phyloP scores from a whole-genome alignment of 2,888 invertebrate species.

The Byasa hedistus region DNA sequence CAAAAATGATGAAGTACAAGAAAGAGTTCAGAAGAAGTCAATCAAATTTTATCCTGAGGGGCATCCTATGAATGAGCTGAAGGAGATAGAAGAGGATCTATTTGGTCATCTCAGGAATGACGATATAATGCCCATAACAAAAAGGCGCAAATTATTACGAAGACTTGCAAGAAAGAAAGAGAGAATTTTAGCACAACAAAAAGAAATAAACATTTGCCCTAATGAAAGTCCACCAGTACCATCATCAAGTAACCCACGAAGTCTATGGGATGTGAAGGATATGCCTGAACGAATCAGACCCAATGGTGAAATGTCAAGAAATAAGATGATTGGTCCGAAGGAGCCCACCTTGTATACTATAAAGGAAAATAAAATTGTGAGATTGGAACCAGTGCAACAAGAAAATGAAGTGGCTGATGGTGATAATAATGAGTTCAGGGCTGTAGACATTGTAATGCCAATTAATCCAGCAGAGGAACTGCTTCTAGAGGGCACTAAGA shows the following conservation, averaged over 20 bases:
- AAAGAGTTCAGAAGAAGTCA: conserved; percentile 42
- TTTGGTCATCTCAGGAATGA: conserved; percentile 69
- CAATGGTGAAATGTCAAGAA: conserved; percentile 31
- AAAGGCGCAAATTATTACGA: conserved; percentile 69
- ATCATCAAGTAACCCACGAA: conserved; percentile 44
- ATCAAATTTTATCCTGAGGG: conserved; percentile 59
- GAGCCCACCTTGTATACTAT: conserved; percentile 73
- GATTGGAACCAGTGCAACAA: conserved; percentile 52
- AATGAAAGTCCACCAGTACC: conserved; percentile 34
- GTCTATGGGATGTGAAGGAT: conserved; percentile 72
- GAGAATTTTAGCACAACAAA: conserved; percentile 48
- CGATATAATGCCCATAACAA: conserved; percentile 59
- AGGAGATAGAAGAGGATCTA: conserved; percentile 69
- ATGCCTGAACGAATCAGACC: conserved; percentile 40
- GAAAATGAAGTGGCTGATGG: conserved; percentile 30
- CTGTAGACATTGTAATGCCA: conserved; percentile 63
- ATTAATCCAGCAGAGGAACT: conserved; percentile 60
- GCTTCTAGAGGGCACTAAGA: conserved; percentile 69
- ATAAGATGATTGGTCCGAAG: conserved; percentile 52
- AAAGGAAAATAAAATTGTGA: conserved; percentile 72
- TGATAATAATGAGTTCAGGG: conserved; percentile 47
- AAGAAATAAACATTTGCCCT: conserved; percentile 42
- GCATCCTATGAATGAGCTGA: conserved; percentile 78
- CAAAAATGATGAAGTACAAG: conserved; percentile 41
- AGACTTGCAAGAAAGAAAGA: conserved; percentile 68